phyloP scores from a whole-genome alignment of 1,140 invertebrate species.

The Drosophila truncata region DNA sequence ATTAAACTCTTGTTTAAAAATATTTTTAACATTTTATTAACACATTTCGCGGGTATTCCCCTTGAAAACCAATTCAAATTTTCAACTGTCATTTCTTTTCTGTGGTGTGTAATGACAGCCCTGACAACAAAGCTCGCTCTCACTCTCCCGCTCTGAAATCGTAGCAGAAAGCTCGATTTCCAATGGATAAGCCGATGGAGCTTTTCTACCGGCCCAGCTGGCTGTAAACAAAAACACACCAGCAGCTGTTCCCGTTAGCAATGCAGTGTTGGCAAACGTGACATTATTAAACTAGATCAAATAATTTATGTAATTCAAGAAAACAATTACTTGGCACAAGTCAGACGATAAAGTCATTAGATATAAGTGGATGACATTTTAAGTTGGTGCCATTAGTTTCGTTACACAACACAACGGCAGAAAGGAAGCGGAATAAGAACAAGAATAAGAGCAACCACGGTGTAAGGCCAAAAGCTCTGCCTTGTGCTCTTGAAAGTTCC shows the following conservation, averaged over 20 bases:
- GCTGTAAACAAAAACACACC: slow-evolving; percentile 56
- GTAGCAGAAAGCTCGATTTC: not conserved
- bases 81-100: not conserved
- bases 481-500: slow-evolving; percentile 14
- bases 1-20: too few species aligned
- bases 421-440: not conserved
- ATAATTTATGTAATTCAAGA: slow-evolving; percentile 21
- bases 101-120: not conserved
- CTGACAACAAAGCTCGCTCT: not conserved
- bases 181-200: not conserved
- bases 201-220: slow-evolving; percentile 9
- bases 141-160: not conserved
- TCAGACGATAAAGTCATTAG: slow-evolving; percentile 38
- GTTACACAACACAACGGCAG: slow-evolving; percentile 17
- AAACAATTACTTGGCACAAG: slow-evolving; percentile 20
- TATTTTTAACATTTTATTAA: too few species aligned
- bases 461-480: slow-evolving; percentile 22
- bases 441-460: not conserved
- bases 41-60: not conserved
- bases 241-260: slow-evolving; percentile 51
- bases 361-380: slow-evolving; percentile 28
- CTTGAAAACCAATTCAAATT: not conserved
- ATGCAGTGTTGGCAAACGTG: slow-evolving; percentile 23
- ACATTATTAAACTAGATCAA: not conserved
- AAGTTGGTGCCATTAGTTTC: not conserved